These are phyloP conservation scores for Myxocyprinus asiaticus DNA, from an alignment of 2,113 vertebrate genomes.

Conservation along the genomic window DNA sequence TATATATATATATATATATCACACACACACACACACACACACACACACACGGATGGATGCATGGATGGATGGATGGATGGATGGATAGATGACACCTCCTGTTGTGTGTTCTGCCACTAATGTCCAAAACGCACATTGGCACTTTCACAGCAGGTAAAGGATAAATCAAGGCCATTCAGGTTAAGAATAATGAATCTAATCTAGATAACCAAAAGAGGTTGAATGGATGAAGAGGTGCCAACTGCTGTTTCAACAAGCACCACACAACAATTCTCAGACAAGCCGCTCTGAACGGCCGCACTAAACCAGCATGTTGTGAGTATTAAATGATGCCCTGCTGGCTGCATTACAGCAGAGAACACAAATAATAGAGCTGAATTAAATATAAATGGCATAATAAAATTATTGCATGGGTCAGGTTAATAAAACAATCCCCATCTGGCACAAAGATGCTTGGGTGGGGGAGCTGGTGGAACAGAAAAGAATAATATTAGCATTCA, in stretches of 20 bases:
- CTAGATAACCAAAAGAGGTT: slow-evolving; percentile 11
- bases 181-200: slow-evolving; percentile 39
- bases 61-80: too few relatives aligned
- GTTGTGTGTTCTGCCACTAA: slow-evolving; percentile 12
- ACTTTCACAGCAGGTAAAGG: slow-evolving; percentile 19
- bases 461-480: not conserved
- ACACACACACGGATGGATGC: too few relatives aligned
- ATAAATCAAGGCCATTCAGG: slow-evolving; percentile 34
- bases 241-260: slow-evolving; percentile 31
- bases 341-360: slow-evolving; percentile 41
- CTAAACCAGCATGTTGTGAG: slow-evolving; percentile 44
- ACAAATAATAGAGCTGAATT: slow-evolving; percentile 49
- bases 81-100: too few relatives aligned
- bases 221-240: slow-evolving; percentile 37
- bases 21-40: too few relatives aligned
- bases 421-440: slow-evolving; percentile 47
- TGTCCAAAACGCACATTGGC: slow-evolving; percentile 7
- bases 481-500: slow-evolving; percentile 42
- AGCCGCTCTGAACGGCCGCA: slow-evolving; percentile 18
- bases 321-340: slow-evolving; percentile 52
- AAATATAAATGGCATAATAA: slow-evolving; percentile 51
- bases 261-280: slow-evolving; percentile 47
- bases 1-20: too few relatives aligned
- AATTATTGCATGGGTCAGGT: slow-evolving; percentile 49
- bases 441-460: not conserved